Base-by-base conservation (phyloP, 1,140 invertebrate species). In the Hycleus cichorii region DNA sequence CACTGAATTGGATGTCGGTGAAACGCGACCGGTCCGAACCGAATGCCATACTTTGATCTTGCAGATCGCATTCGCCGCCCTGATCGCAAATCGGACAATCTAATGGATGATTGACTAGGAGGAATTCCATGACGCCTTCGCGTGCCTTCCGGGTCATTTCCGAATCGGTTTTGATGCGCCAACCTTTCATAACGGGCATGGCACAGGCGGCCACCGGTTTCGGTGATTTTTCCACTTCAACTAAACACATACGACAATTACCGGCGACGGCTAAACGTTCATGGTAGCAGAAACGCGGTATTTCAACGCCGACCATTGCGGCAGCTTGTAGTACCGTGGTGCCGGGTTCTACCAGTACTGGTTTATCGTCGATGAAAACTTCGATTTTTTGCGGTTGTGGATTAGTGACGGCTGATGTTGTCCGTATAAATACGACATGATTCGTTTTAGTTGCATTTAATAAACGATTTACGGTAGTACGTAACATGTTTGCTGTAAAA, bases 1-100 rank as follows among this genome's bases (percentile, higher is more conserved):
- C 96, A 63, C 86, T 87, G 70, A 90, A 93, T 67, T 93, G 83
- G 59, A 94, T 97, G 72, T 97, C 95, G 58, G 89, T 87, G 69
- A 98, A 98, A 43, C 97, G 80, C 59, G 92, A 95, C 60, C 92
- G 83, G 76, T 99, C 97, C 64, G 87, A 93, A 4, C 97, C 97
- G 79, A 99, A 99, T n/a, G 91, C 90, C 95, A 99, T 98, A 25
- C 93, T 95, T 75, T 98, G 95, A 80, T 98, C 95, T 80, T 97
- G 89, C 11, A 99, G 79, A 78, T 99, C 96, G 77, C 96, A 99
- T 80, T 99, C 97, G n/a, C 97, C 97, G 55, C 96, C 97, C 76
- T 97, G 97, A 77, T 99, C 97, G 81, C 97, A 99, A 77, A 99
- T 99, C 6, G 97, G 97, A 77, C 97, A 99, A 78, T 99, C 97